These are phyloP conservation scores for Stercorarius parasiticus DNA, from an alignment of 2,113 vertebrate species.

Conservation along the genomic window DNA sequence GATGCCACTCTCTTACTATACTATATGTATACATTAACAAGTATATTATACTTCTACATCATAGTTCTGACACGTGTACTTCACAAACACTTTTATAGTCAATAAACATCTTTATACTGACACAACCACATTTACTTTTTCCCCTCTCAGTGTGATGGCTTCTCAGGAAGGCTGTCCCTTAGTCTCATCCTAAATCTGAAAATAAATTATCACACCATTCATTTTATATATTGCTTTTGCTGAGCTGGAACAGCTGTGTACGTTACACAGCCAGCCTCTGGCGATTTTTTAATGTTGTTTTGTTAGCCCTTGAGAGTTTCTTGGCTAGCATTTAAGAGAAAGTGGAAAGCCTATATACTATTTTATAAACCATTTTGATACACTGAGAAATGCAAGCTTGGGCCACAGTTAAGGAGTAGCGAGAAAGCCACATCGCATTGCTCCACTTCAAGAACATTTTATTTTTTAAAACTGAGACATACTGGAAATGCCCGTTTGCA, in stretches of 20 bases:
- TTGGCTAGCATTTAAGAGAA: background rate
- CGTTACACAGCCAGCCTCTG: background rate
- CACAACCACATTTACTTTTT: background rate
- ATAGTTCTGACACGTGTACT: background rate
- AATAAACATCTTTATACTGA: background rate
- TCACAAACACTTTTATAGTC: background rate
- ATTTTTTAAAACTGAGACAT: background rate
- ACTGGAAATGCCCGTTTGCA: background rate
- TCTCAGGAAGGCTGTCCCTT: background rate
- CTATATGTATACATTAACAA: background rate
- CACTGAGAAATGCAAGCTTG: background rate
- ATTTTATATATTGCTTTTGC: background rate
- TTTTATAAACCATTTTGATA: background rate
- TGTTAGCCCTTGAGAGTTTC: background rate
- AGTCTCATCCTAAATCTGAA: background rate
- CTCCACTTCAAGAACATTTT: background rate
- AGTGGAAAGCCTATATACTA: background rate
- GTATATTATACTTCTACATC: background rate
- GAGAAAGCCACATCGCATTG: background rate
- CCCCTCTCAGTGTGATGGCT: background rate
- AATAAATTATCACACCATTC: background rate
- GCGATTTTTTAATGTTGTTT: background rate
- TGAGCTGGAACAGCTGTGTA: background rate
- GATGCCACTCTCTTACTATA: background rate
- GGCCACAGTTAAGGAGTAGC: background rate